These are phyloP conservation scores for Vespertilio murinus DNA, from an alignment of 2,797 vertebrate species.

Conservation along the genomic window DNA sequence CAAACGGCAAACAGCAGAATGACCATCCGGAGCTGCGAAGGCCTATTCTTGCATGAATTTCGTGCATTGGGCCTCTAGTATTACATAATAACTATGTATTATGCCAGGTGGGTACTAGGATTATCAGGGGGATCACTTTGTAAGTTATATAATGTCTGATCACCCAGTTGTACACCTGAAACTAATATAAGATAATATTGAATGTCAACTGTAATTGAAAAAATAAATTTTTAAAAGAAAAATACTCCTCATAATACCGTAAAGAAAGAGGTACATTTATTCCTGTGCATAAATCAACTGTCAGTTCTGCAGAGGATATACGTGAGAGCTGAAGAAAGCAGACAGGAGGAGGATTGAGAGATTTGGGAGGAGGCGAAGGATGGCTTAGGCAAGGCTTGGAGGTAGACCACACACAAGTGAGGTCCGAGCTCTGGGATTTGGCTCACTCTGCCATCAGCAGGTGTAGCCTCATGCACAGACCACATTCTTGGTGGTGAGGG, in stretches of 20 bases:
- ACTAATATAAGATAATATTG: not conserved
- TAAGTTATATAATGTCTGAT: not conserved
- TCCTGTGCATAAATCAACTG: not conserved
- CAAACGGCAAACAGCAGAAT: too few species aligned
- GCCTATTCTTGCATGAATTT: too few species aligned
- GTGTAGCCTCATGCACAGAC: not conserved
- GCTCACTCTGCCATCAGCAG: not conserved
- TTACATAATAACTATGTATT: not conserved
- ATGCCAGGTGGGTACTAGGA: not conserved
- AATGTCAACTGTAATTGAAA: not conserved
- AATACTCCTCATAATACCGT: not conserved
- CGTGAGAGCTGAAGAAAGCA: not conserved
- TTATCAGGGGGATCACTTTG: not conserved
- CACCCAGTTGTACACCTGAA: not conserved
- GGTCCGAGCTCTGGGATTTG: not conserved
- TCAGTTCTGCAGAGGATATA: not conserved
- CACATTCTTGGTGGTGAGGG: not conserved
- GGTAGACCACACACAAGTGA: not conserved
- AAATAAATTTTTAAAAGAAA: not conserved
- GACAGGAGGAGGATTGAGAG: not conserved
- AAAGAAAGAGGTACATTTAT: not conserved
- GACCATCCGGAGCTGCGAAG: accelerated
- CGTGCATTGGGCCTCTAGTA: too few species aligned
- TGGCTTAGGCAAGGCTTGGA: not conserved
- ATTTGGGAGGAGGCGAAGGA: not conserved